A percentile compares a stretch with the other conserved stretches of the same genome.
Evolutionary conservation across 2,113 vertebrate species (phyloP).

Genomic region (Crotalus tigris): DNA sequence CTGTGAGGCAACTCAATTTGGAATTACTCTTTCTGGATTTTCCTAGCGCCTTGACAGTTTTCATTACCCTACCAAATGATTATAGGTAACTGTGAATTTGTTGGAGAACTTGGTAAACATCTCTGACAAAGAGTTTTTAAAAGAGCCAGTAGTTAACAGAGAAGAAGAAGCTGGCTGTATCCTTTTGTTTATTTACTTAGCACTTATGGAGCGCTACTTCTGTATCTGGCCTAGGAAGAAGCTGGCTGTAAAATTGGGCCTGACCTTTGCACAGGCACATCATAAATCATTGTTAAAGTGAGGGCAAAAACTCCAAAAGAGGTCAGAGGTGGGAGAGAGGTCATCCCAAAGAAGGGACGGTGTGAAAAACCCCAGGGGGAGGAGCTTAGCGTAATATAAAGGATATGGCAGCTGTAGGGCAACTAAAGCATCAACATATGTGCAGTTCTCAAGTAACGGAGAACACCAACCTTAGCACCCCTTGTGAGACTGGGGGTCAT

Average conservation of each 20-base stretch:
- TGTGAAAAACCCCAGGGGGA: constrained; percentile 65
- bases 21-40: constrained; percentile 63
- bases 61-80: constrained; percentile 68
- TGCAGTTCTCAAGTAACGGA: constrained; percentile 18
- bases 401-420: neutral
- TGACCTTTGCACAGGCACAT: constrained; percentile 75
- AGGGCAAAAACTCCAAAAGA: constrained; percentile 75
- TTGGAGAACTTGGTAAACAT: constrained; percentile 67
- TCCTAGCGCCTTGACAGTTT: constrained; percentile 61
- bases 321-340: constrained; percentile 79
- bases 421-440: constrained; percentile 25
- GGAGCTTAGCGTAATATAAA: constrained; percentile 54
- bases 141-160: constrained; percentile 56
- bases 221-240: constrained; percentile 74
- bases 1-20: constrained; percentile 58
- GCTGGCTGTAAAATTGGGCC: constrained; percentile 81
- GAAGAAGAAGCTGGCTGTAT: constrained; percentile 67
- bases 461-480: neutral
- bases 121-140: constrained; percentile 55
- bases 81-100: constrained; percentile 69
- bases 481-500: neutral
- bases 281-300: constrained; percentile 85
- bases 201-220: constrained; percentile 74
- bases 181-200: constrained; percentile 70
- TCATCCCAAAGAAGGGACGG: constrained; percentile 71